Evolutionary conservation across 2,888 invertebrate species (phyloP).

Genomic region (Lasioglossum oenotherae): DNA sequence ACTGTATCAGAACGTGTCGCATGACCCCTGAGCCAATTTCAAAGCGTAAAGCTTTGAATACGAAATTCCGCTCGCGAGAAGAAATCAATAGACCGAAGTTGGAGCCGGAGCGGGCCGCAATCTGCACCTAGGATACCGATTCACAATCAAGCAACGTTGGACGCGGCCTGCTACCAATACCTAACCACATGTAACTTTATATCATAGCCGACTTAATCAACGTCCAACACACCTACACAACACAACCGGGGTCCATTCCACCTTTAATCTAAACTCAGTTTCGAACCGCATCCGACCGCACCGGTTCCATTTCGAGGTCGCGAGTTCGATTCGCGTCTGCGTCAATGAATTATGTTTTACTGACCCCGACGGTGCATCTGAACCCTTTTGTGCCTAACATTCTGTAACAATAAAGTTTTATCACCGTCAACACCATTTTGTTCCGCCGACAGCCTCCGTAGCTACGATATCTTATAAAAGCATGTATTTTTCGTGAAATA

Average conservation of each 20-base stretch:
- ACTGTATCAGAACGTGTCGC: constrained; percentile 34
- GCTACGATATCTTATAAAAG: neutral
- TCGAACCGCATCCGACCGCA: constrained; percentile 52
- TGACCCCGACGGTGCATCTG: neutral
- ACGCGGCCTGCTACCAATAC: constrained; percentile 22
- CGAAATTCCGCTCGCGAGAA: constrained; percentile 46
- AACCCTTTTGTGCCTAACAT: neutral
- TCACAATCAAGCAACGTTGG: constrained; percentile 50
- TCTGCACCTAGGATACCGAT: constrained; percentile 59
- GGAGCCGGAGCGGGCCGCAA: constrained; percentile 43
- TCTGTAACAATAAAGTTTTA: neutral
- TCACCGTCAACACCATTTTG: neutral
- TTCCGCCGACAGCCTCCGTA: neutral
- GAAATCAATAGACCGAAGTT: constrained; percentile 61
- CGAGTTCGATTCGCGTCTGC: constrained; percentile 27
- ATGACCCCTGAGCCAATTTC: constrained; percentile 49
- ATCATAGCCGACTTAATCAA: constrained; percentile 63
- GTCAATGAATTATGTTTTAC: neutral
- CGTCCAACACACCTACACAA: constrained; percentile 58
- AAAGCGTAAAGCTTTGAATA: constrained; percentile 47
- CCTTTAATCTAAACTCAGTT: constrained; percentile 51
- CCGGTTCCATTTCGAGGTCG: constrained; percentile 32
- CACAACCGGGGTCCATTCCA: constrained; percentile 39
- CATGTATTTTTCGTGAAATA: neutral
- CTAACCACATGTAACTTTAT: constrained; percentile 59